Percentiles rank a stretch among this genome's conserved stretches.
These are phyloP conservation scores for Molossus alvarezi DNA, from an alignment of 2,797 vertebrate genomes.

Conservation along the genomic window DNA sequence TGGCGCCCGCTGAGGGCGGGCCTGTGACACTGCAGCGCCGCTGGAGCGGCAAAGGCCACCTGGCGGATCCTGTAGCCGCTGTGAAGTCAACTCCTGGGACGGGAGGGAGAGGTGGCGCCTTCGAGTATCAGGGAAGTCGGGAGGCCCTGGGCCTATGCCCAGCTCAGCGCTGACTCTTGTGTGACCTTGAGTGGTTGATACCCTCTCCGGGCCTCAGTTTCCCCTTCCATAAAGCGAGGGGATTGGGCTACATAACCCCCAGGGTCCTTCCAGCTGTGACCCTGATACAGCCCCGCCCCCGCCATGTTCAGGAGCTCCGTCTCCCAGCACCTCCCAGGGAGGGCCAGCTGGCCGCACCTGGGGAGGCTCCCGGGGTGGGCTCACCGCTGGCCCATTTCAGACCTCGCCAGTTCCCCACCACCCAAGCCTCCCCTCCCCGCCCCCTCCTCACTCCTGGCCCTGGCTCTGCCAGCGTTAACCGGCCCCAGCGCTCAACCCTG, in stretches of 20 bases:
- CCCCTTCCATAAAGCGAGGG: background rate
- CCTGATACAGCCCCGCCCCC: background rate
- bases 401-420: rapidly evolving
- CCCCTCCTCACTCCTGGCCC: background rate
- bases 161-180: background rate
- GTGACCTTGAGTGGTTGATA: background rate
- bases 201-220: background rate
- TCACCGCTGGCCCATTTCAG: rapidly evolving
- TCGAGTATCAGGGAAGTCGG: rapidly evolving
- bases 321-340: background rate
- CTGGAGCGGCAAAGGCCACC: rapidly evolving
- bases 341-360: constrained; percentile 67
- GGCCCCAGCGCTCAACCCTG: background rate
- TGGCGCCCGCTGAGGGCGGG: background rate
- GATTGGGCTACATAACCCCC: background rate
- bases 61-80: rapidly evolving
- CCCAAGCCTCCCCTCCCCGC: rapidly evolving
- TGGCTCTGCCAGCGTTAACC: constrained; percentile 49
- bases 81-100: rapidly evolving
- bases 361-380: rapidly evolving
- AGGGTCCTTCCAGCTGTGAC: background rate
- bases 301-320: background rate
- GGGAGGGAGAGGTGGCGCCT: rapidly evolving
- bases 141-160: rapidly evolving
- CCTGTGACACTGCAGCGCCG: rapidly evolving